Percentiles rank a stretch among this genome's conserved stretches.
phyloP scores from a whole-genome alignment of 2,888 invertebrate species.

The Heliconius sara region DNA sequence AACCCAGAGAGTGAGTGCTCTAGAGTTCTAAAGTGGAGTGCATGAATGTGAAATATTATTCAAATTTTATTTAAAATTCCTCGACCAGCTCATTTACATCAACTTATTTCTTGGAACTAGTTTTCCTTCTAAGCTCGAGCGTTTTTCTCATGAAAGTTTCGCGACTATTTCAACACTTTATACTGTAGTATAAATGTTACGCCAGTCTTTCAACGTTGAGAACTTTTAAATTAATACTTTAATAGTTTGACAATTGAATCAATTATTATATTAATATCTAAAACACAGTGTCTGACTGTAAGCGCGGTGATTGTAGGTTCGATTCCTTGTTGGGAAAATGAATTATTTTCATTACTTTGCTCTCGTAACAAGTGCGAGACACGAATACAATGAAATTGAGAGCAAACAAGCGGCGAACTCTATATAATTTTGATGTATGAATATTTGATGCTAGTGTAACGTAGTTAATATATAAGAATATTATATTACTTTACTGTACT shows the following conservation, averaged over 20 bases:
- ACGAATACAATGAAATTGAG: not conserved
- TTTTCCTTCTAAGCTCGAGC: constrained; percentile 15
- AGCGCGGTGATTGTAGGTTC: not conserved
- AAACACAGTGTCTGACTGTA: not conserved
- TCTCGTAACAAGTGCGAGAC: too few relatives aligned
- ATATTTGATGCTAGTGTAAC: not conserved
- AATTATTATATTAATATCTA: not conserved
- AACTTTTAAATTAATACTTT: constrained; percentile 21
- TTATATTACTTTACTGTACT: not conserved
- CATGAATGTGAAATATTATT: constrained; percentile 36
- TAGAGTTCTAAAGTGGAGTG: not conserved
- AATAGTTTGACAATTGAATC: not conserved
- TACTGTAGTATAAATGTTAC: constrained; percentile 16
- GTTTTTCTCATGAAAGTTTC: constrained; percentile 24
- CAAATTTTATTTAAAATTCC: constrained; percentile 41
- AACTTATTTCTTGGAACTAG: constrained; percentile 38
- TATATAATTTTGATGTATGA: not conserved
- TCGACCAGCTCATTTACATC: constrained; percentile 37
- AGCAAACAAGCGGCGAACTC: not conserved
- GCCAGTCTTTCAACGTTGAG: not conserved
- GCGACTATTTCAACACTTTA: constrained; percentile 13
- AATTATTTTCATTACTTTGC: too few relatives aligned
- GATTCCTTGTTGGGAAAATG: not conserved
- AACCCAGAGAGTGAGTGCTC: not conserved
- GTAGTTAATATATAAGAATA: not conserved